Base-by-base conservation (phyloP, 2,888 invertebrate genomes). In the Amphipoea lucens region DNA sequence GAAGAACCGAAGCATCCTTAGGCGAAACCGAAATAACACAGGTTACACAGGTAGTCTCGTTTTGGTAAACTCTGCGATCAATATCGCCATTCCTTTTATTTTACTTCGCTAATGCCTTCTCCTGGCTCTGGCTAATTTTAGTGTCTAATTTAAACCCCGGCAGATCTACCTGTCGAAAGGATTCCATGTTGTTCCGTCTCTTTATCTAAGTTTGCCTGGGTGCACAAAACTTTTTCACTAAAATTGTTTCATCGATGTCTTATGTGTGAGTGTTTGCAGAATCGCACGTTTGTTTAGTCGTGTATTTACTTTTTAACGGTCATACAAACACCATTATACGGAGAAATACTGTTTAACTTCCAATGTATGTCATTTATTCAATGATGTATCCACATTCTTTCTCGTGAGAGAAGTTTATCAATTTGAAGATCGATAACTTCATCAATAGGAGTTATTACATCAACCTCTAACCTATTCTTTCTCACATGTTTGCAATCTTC, bases 31-130 rank as follows among this genome's bases (percentile, higher is more conserved):
- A 81, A 79, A 82, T 75, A 78, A 76, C 75, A 76, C 83, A 83
- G 84, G 82, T 74, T 85, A 36, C 57, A 66, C 82, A 88, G 86
- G 88, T 85, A 89, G 79, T 80, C 62, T 51, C 11, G 79, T 60
- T 76, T 79, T 48, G 45, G 76, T 68, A 40, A 79, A 71, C 62
- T 66, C 69, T 66, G 73, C 57, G 78, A 85, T 82, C 77, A 78
- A 76, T 76, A 82, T 73, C 68, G 14, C 42, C n/a, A n/a, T 70
- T 79, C 74, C n/a, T 87, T 84, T 77, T 84, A 76, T 85, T 87
- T 82, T 77, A 29, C 29, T 60, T 7, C n/a, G 45, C 72, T 81
- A 70, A 84, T 69, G 75, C 17, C 74, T 54, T 62, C 63, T 71
- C 57, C 36, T 57, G 57, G 54, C 40, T 67, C 36, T n/a, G 23